Conservation (phyloP, 2,797 vertebrate species). For the Jordanella pulchra region DNA sequence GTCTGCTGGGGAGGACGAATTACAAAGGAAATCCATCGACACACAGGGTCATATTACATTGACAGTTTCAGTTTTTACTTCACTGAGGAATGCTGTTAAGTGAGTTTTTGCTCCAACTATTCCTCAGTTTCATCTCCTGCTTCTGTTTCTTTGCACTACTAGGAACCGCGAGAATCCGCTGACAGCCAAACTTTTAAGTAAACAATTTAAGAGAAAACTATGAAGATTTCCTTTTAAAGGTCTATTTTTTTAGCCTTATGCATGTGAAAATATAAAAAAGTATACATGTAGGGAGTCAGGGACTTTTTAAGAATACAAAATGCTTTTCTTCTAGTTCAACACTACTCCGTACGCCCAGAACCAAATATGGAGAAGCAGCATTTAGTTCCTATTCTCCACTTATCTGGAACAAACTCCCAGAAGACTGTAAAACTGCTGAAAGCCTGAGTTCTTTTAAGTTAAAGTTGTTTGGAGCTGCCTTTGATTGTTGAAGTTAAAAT, state of each 20-base stretch:
- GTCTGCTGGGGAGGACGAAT: slow-evolving; percentile 1
- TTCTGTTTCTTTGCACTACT: neutral
- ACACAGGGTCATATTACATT: neutral
- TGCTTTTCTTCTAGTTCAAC: no score
- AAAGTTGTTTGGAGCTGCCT: no score
- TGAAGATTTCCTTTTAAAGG: neutral
- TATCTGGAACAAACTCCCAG: no score
- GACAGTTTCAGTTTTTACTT: neutral
- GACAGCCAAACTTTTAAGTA: neutral
- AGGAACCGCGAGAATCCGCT: neutral
- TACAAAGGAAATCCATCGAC: slow-evolving; percentile 22
- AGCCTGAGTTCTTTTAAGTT: no score
- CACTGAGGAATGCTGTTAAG: neutral
- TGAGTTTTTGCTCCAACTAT: neutral
- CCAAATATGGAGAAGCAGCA: no score
- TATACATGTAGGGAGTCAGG: neutral
- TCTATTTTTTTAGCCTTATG: neutral
- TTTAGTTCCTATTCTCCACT: no score
- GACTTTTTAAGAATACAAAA: neutral
- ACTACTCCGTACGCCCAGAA: no score
- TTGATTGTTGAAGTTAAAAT: no score
- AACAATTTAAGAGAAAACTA: neutral
- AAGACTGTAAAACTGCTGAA: no score
- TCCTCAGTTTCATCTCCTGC: neutral
- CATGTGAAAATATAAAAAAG: neutral